phyloP scores from a whole-genome alignment of 1,140 invertebrate species.

The Papilio xuthus region DNA sequence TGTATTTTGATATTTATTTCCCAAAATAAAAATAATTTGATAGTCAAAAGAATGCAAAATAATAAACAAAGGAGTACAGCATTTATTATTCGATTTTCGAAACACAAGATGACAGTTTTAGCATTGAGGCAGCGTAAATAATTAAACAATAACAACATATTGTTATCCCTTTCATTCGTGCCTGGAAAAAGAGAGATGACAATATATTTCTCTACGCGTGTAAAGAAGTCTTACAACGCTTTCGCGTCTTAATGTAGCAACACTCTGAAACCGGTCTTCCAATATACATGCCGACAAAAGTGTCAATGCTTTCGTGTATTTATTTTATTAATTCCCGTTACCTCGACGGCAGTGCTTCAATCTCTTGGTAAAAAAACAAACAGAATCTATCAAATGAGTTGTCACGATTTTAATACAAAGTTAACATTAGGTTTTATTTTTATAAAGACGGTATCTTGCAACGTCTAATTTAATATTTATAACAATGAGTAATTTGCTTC shows the following conservation, averaged over 20 bases:
- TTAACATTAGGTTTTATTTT: constrained; percentile 17
- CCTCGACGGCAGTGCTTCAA: constrained; percentile 27
- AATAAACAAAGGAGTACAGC: neutral
- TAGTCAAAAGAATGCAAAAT: neutral
- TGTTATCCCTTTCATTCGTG: too few relatives aligned
- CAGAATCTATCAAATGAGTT: constrained; percentile 14
- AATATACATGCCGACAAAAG: constrained; percentile 32
- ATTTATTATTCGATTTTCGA: neutral
- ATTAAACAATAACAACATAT: too few relatives aligned
- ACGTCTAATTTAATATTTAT: neutral
- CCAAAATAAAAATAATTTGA: too few relatives aligned
- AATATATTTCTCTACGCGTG: neutral
- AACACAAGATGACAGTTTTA: neutral
- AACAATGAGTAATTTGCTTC: neutral
- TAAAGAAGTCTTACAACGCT: neutral
- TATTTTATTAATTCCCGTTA: constrained; percentile 36
- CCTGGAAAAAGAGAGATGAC: neutral
- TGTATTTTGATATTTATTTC: too few relatives aligned
- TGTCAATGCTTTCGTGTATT: constrained; percentile 38
- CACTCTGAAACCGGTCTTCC: constrained; percentile 27
- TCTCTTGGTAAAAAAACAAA: constrained; percentile 30
- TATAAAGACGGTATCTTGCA: neutral
- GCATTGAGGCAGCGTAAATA: too few relatives aligned
- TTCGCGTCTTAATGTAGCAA: neutral
- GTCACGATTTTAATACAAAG: constrained; percentile 30